phyloP scores from a whole-genome alignment of 2,888 invertebrate genomes.

The Linnaemya vulpina region DNA sequence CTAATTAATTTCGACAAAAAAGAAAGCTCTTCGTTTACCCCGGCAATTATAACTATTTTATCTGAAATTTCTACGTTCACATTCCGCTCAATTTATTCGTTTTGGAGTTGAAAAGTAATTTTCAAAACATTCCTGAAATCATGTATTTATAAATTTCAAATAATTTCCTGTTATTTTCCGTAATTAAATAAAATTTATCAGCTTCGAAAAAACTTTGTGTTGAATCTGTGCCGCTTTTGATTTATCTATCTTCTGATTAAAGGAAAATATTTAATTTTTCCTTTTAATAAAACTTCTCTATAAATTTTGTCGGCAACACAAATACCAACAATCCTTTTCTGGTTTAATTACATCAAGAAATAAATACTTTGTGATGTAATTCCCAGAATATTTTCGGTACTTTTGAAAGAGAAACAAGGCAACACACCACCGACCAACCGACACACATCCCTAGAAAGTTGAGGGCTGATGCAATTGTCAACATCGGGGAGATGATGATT shows the following conservation, averaged over 20 bases:
- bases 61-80: no score
- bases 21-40: no score
- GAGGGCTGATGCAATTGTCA: conserved; percentile 34
- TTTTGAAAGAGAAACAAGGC: conserved; percentile 56
- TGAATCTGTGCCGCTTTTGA: conserved; percentile 9
- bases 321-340: conserved; percentile 44
- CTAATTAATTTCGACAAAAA: no score
- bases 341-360: conserved; percentile 5
- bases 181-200: conserved; percentile 1
- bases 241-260: conserved; percentile 45
- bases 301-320: conserved; percentile 10
- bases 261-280: conserved; percentile 37
- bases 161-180: background rate
- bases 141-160: no score
- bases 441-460: conserved; percentile 18
- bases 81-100: no score
- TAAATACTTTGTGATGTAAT: conserved; percentile 31
- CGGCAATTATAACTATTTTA: no score
- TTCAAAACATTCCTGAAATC: no score
- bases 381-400: conserved; percentile 62
- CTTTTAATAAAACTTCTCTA: conserved; percentile 30
- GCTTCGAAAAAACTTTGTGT: background rate
- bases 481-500: conserved; percentile 53
- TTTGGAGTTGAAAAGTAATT: no score
- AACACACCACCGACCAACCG: background rate